Conservation (phyloP, 2,797 vertebrate genomes). For the Rhynchonycteris naso region DNA sequence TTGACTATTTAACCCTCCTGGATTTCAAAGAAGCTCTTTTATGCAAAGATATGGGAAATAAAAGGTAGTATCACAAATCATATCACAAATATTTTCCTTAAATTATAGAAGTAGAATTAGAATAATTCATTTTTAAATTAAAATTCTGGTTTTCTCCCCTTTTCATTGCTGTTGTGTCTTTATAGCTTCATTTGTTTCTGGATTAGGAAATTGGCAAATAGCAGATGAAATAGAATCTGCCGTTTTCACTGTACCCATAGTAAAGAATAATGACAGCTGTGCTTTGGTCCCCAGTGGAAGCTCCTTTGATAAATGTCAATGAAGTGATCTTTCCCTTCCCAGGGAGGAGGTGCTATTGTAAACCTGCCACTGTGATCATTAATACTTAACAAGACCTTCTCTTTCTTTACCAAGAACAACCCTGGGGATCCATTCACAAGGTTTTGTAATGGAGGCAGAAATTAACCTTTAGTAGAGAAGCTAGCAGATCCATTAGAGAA, state of each 20-base stretch:
- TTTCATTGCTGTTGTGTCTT: slow-evolving; percentile 30
- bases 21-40: slow-evolving; percentile 39
- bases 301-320: slow-evolving; percentile 63
- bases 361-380: slow-evolving; percentile 59
- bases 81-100: slow-evolving; percentile 60
- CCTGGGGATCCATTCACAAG: slow-evolving; percentile 48
- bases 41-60: slow-evolving; percentile 44
- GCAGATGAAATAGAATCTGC: slow-evolving; percentile 69
- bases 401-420: slow-evolving; percentile 48
- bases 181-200: slow-evolving; percentile 79
- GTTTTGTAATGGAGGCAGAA: slow-evolving; percentile 69
- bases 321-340: slow-evolving; percentile 53
- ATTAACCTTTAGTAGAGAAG: slow-evolving; percentile 68
- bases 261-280: slow-evolving; percentile 57
- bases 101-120: slow-evolving; percentile 63
- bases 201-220: slow-evolving; percentile 75
- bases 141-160: slow-evolving; percentile 58
- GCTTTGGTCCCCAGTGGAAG: slow-evolving; percentile 57
- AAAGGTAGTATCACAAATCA: slow-evolving; percentile 50
- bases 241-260: slow-evolving; percentile 56
- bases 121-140: slow-evolving; percentile 75
- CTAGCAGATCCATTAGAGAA: slow-evolving; percentile 41
- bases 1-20: background rate
- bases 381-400: slow-evolving; percentile 59
- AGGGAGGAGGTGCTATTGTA: slow-evolving; percentile 46